phyloP scores from a whole-genome alignment of 1,140 invertebrate genomes.

The Drosophila grimshawi region DNA sequence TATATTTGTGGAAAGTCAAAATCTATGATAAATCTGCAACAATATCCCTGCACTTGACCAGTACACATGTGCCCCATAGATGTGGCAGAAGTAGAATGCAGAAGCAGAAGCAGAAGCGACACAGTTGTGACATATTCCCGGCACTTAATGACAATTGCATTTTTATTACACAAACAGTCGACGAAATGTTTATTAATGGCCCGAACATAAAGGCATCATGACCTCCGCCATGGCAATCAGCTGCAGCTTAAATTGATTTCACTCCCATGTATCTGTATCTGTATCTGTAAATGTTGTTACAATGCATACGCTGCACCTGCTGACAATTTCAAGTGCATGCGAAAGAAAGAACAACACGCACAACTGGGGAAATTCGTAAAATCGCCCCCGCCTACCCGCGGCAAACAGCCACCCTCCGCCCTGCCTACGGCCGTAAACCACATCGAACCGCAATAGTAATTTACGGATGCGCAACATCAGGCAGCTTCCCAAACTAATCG shows the following conservation, averaged over 20 bases:
- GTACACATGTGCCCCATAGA: conserved; percentile 19
- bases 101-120: conserved; percentile 20
- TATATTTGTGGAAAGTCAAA: not conserved
- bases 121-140: conserved; percentile 52
- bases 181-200: conserved; percentile 80
- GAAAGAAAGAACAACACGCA: conserved; percentile 67
- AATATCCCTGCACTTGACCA: conserved; percentile 40
- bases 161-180: conserved; percentile 80
- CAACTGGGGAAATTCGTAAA: conserved; percentile 68
- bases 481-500: conserved; percentile 79
- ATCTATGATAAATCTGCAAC: conserved; percentile 16
- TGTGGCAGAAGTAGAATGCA: not conserved
- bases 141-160: conserved; percentile 81
- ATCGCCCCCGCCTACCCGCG: not conserved
- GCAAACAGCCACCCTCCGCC: conserved; percentile 8
- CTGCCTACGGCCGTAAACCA: conserved; percentile 11
- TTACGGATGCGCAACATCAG: conserved; percentile 72
- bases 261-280: conserved; percentile 38
- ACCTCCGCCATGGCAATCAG: conserved; percentile 44
- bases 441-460: conserved; percentile 81
- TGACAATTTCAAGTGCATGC: conserved; percentile 84
- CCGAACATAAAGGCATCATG: conserved; percentile 66
- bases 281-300: conserved; percentile 62
- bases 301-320: conserved; percentile 79
- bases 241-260: conserved; percentile 76